Base-by-base conservation (phyloP, 1,140 invertebrate species). In the Penaeus chinensis region DNA sequence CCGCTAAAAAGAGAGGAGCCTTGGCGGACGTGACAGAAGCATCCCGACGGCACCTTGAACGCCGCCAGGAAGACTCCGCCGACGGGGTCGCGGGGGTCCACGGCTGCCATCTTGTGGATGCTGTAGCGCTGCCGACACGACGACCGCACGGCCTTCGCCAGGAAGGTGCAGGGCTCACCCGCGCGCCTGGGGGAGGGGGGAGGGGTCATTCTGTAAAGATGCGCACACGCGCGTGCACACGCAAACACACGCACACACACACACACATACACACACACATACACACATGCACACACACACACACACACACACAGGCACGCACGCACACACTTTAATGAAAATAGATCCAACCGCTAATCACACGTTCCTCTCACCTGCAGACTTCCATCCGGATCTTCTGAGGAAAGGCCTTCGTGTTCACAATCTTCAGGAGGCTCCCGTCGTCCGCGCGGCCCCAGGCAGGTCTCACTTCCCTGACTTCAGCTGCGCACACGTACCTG, bases 31-130 rank as follows among this genome's bases (percentile, higher is more conserved):
- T 89, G 86, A n/a, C 89, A 89, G 60, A 89, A 89, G 27, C 89
- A 89, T 37, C 89, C 89, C 27, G 89, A 87, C 2, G 85, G 89
- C 37, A 89, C 85, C 65, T 81, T 87, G 77, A 89, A 89, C 27
- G 85, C 89, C 5, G 89, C 88, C 3, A 83, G 85, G n/a, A 89
- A 84, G 20, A 84, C 84, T 11, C 82, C 89, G n/a, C 81, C 82
- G 18, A n/a, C 74, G 2, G 89, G 85, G 18, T 76, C 42, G 27
- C 79, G 66, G 1, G 89, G 89, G 47, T 89, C 82, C 10, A 63
- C 47, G 65, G 89, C 85, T 1, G 89, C 85, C 69, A 89, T 82
- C 76, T 85, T 87, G 62, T 89, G 89, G n/a, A 89, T 62, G 65
- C 85, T 89, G 65, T 89, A 89, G 11, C 89, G 74, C 37, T 89